phyloP scores from a whole-genome alignment of 2,888 invertebrate genomes.

The Eudemis profundana region DNA sequence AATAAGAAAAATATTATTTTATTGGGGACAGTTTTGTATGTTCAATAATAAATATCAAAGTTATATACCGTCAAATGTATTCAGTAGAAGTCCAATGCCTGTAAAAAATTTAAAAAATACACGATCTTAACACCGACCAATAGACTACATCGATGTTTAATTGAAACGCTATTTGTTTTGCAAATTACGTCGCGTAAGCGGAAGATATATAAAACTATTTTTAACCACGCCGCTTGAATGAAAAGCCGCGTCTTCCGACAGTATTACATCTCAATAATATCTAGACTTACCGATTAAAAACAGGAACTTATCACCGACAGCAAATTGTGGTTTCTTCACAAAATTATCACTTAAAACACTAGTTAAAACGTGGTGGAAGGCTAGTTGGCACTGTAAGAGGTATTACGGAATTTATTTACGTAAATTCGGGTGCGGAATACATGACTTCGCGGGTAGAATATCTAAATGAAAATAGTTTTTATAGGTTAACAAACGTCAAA shows the following conservation, averaged over 20 bases:
- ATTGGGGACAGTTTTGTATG: not conserved
- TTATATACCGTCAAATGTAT: not conserved
- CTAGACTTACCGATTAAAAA: constrained; percentile 62
- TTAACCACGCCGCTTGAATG: constrained; percentile 61
- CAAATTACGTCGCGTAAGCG: constrained; percentile 33
- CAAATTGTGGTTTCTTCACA: constrained; percentile 47
- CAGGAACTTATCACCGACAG: constrained; percentile 48
- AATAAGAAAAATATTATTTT: no score
- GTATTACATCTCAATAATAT: constrained; percentile 54
- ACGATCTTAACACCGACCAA: not conserved
- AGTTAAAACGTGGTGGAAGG: constrained; percentile 61
- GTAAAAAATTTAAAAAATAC: not conserved
- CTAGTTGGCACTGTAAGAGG: constrained; percentile 57
- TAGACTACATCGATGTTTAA: not conserved
- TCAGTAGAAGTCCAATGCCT: not conserved
- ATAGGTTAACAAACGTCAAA: constrained; percentile 76
- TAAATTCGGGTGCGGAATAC: constrained; percentile 60
- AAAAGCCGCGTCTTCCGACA: constrained; percentile 53
- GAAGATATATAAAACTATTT: constrained; percentile 58
- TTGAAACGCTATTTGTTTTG: constrained; percentile 13
- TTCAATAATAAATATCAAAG: not conserved
- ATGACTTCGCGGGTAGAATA: constrained; percentile 79
- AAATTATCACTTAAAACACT: constrained; percentile 70
- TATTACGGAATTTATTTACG: constrained; percentile 61
- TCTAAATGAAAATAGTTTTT: constrained; percentile 73